Percentiles rank a stretch among this genome's conserved stretches.
phyloP scores from a whole-genome alignment of 2,888 invertebrate species.

The Prionchulus punctatus region DNA sequence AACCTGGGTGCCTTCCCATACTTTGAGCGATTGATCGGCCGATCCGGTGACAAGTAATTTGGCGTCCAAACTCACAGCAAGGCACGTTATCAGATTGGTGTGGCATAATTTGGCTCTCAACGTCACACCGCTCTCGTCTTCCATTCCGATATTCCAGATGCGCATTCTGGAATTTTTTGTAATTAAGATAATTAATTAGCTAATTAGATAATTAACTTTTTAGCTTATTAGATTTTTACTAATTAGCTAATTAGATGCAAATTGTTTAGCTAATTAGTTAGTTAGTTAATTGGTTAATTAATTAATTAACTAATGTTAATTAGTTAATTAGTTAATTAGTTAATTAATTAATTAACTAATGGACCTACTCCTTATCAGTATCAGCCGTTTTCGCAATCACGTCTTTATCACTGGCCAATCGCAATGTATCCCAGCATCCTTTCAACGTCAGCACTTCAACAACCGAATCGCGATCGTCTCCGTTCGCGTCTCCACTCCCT shows the following conservation, averaged over 20 bases:
- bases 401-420: not conserved
- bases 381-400: not conserved
- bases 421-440: not conserved
- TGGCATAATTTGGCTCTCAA: constrained; percentile 42
- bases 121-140: constrained; percentile 8
- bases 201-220: no score
- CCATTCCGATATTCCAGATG: constrained; percentile 12
- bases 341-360: no score
- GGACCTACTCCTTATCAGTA: not conserved
- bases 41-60: constrained; percentile 68
- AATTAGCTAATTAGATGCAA: no score
- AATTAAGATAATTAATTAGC: no score
- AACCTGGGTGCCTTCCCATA: constrained; percentile 78
- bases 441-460: not conserved
- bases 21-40: constrained; percentile 74
- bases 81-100: constrained; percentile 65
- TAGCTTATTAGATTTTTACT: no score
- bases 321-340: no score
- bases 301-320: no score
- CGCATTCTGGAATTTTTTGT: constrained; percentile 21
- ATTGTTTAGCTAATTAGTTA: no score
- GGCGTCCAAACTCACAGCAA: constrained; percentile 62
- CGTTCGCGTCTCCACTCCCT: not conserved
- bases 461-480: not conserved
- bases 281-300: no score